phyloP scores from a whole-genome alignment of 2,888 invertebrate species.

The Erebia palarica region DNA sequence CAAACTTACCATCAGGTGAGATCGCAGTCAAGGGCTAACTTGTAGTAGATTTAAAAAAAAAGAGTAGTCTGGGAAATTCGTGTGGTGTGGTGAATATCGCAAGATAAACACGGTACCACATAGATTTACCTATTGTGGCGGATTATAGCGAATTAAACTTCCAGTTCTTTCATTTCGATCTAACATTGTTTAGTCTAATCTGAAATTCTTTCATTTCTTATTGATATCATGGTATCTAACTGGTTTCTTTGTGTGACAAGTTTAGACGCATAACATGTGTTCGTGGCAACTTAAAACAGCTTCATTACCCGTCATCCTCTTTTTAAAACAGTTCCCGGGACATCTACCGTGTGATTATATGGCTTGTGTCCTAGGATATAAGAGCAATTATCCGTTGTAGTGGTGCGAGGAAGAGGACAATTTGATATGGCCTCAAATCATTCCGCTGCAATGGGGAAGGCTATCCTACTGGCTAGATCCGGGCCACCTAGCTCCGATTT shows the following conservation, averaged over 20 bases:
- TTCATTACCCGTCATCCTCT: conserved; percentile 45
- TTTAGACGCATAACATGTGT: conserved; percentile 28
- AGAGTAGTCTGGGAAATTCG: too few relatives aligned
- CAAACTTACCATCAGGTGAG: too few relatives aligned
- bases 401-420: conserved; percentile 73
- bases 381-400: conserved; percentile 61
- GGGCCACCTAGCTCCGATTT: conserved; percentile 58
- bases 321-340: conserved; percentile 50
- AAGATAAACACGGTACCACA: too few relatives aligned
- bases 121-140: too few relatives aligned
- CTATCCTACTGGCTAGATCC: conserved; percentile 70
- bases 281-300: conserved; percentile 36
- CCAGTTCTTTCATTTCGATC: too few relatives aligned
- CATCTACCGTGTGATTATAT: conserved; percentile 54
- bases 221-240: not conserved
- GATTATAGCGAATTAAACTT: too few relatives aligned
- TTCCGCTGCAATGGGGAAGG: conserved; percentile 69
- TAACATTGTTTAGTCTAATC: not conserved
- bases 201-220: not conserved
- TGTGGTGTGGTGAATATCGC: too few relatives aligned
- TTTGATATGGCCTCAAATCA: conserved; percentile 80
- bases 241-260: conserved; percentile 15
- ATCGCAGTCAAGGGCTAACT: too few relatives aligned
- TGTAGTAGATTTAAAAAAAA: too few relatives aligned
- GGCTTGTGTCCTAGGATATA: conserved; percentile 62